phyloP scores from a whole-genome alignment of 2,888 invertebrate genomes.

The Thelaira solivaga region DNA sequence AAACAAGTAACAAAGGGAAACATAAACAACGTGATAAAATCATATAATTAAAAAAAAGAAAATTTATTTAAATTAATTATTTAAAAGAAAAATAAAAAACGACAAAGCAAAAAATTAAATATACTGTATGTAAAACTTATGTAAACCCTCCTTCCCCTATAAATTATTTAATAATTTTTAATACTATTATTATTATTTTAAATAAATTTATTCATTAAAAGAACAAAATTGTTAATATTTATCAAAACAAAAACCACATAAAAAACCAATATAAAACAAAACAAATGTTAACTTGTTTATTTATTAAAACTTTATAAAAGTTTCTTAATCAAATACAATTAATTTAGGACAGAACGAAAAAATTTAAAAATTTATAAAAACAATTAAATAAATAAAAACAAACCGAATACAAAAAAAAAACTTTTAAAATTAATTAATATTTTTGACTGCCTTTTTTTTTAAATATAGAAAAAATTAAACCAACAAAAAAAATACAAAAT shows the following conservation, averaged over 20 bases:
- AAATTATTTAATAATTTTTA: constrained; percentile 18
- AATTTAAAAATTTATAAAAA: neutral
- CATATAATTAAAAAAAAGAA: constrained; percentile 63
- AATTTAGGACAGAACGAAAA: constrained; percentile 29
- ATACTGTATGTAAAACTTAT: constrained; percentile 30
- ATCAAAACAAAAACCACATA: constrained; percentile 7
- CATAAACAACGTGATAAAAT: constrained; percentile 71
- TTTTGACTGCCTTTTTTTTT: constrained; percentile 73
- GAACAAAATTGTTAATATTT: constrained; percentile 21
- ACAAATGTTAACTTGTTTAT: constrained; percentile 61
- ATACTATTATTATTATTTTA: neutral
- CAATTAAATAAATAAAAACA: constrained; percentile 1
- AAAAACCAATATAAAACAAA: no score
- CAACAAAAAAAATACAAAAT: no score
- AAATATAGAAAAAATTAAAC: constrained; percentile 64
- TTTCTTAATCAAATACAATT: constrained; percentile 7
- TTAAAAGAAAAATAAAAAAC: constrained; percentile 32
- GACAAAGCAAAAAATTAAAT: constrained; percentile 29
- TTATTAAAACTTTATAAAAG: constrained; percentile 49
- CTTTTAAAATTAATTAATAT: constrained; percentile 58
- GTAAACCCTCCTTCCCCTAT: neutral
- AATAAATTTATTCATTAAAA: constrained; percentile 31
- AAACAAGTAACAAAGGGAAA: constrained; percentile 69
- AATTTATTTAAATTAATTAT: constrained; percentile 61
- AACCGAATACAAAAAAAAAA: constrained; percentile 52